Percentiles rank a stretch among this genome's conserved stretches.
phyloP scores from a whole-genome alignment of 2,797 vertebrate genomes.

The Calcarius lapponicus region DNA sequence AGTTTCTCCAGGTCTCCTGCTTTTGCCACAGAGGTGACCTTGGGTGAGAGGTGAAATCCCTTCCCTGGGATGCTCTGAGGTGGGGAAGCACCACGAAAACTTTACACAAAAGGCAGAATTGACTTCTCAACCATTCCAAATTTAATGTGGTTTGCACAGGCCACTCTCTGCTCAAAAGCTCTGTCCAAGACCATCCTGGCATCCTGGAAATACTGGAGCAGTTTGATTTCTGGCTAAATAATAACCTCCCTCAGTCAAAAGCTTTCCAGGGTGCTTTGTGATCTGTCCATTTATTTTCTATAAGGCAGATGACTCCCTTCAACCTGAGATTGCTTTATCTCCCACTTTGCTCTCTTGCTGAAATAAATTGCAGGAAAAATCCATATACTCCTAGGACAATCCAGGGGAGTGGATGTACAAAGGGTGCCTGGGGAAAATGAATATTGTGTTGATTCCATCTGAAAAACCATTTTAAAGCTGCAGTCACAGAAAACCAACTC shows the following conservation, averaged over 20 bases:
- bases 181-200: background rate
- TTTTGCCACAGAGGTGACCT: background rate
- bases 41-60: background rate
- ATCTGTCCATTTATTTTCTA: background rate
- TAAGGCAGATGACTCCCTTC: background rate
- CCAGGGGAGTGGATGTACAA: background rate
- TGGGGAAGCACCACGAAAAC: background rate
- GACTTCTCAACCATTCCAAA: background rate
- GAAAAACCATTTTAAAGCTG: background rate
- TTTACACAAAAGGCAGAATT: background rate
- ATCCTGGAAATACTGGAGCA: background rate
- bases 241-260: background rate
- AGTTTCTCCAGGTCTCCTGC: background rate
- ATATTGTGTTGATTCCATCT: background rate
- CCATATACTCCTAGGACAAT: background rate
- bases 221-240: background rate
- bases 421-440: background rate
- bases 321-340: background rate
- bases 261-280: background rate
- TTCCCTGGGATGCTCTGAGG: background rate
- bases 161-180: background rate
- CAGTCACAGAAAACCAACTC: background rate
- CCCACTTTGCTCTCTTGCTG: background rate
- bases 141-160: background rate
- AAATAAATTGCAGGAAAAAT: background rate